A percentile compares a stretch with the other conserved stretches of the same genome.
Conservation (phyloP, 2,888 invertebrate genomes). For the Brachyptera risi region DNA sequence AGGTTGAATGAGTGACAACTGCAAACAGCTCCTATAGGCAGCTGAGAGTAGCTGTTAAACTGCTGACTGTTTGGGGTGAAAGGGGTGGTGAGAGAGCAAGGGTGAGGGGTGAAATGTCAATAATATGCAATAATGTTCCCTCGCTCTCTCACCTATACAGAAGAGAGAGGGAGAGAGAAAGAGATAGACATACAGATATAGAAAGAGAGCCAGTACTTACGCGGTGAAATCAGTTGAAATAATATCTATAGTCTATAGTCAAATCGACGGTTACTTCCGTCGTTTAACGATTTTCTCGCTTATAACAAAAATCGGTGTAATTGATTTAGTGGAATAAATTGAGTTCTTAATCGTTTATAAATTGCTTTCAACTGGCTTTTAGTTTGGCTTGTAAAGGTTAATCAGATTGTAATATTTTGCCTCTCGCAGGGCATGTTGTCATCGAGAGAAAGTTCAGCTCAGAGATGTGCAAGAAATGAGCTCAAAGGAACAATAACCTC, state of each 20-base stretch:
- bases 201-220: slow-evolving; percentile 17
- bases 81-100: neutral
- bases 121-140: slow-evolving; percentile 20
- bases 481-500: too few relatives aligned
- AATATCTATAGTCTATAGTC: neutral
- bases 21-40: neutral
- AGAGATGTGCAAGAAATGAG: too few relatives aligned
- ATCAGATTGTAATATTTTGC: too few relatives aligned
- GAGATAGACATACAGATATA: too few relatives aligned
- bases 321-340: slow-evolving; percentile 8
- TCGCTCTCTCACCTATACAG: neutral
- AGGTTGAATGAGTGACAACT: slow-evolving; percentile 2
- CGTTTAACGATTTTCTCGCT: neutral
- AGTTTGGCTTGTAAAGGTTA: too few relatives aligned
- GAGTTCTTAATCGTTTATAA: too few relatives aligned
- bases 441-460: too few relatives aligned
- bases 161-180: neutral
- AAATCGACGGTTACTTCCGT: slow-evolving; percentile 7
- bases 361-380: too few relatives aligned
- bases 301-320: slow-evolving; percentile 1
- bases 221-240: slow-evolving; percentile 8
- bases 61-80: neutral
- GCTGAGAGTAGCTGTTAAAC: too few relatives aligned
- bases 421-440: too few relatives aligned
- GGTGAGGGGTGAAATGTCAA: slow-evolving; percentile 10